Conservation (phyloP, 2,797 vertebrate species). For the Scolopax rusticola region DNA sequence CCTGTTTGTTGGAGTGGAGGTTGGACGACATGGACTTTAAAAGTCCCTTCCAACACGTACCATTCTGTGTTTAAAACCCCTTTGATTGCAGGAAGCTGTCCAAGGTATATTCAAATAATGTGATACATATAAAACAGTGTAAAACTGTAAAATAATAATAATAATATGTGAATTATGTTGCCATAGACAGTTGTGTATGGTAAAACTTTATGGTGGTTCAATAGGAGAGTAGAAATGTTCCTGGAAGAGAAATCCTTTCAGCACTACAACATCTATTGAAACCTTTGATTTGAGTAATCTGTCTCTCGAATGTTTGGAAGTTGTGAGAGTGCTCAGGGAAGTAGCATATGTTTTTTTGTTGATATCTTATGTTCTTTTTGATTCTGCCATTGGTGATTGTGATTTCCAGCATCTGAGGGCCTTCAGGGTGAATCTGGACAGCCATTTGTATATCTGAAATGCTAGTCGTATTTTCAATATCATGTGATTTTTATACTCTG, state of each 20-base stretch:
- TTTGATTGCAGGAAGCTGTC: neutral
- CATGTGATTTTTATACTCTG: neutral
- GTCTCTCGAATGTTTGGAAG: neutral
- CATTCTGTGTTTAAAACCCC: neutral
- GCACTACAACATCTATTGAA: neutral
- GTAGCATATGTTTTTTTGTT: neutral
- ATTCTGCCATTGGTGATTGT: neutral
- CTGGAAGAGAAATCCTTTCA: neutral
- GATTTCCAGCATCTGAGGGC: neutral
- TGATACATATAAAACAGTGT: fast-evolving
- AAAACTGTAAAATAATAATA: neutral
- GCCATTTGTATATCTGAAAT: neutral
- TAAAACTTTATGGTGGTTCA: neutral
- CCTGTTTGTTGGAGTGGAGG: neutral
- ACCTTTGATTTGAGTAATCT: neutral
- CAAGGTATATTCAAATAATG: neutral
- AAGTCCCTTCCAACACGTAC: neutral
- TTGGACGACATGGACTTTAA: neutral
- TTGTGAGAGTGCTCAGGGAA: neutral
- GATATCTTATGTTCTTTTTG: neutral
- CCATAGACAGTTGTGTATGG: neutral
- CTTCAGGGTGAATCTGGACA: neutral
- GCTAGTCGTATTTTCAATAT: neutral
- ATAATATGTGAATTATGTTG: neutral
- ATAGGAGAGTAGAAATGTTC: neutral